Evolutionary conservation across 2,888 invertebrate genomes (phyloP).

Genomic region (Orchesellides sinensis): DNA sequence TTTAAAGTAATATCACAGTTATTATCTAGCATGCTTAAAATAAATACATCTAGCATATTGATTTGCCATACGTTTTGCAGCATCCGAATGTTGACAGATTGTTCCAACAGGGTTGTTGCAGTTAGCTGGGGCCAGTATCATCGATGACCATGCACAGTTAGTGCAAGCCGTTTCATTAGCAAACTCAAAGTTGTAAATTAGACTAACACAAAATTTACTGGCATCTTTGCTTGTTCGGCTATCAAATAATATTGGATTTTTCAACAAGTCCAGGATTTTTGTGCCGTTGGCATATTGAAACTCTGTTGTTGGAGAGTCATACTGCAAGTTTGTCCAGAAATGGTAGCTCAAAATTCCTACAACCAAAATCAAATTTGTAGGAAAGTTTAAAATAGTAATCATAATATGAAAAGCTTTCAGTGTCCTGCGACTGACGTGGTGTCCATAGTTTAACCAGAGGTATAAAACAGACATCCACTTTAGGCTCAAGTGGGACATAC

Average conservation of each 20-base stretch:
- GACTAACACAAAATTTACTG: not conserved
- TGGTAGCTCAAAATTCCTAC: not conserved
- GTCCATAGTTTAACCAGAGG: not conserved
- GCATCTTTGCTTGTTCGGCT: not conserved
- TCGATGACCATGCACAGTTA: not conserved
- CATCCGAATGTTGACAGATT: not conserved
- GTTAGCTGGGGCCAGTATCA: not conserved
- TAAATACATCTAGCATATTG: not conserved
- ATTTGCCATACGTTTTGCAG: not conserved
- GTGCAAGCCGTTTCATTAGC: not conserved
- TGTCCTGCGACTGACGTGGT: not conserved
- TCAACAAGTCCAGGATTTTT: not conserved
- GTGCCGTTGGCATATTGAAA: not conserved
- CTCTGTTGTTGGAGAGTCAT: not conserved
- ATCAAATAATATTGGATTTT: no score
- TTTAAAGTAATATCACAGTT: not conserved
- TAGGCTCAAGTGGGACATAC: not conserved
- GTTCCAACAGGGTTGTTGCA: constrained; percentile 1
- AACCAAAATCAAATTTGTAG: not conserved
- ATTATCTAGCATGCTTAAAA: not conserved
- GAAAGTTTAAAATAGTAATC: not conserved
- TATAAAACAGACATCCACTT: not conserved
- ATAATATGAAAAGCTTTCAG: not conserved
- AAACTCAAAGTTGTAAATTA: not conserved
- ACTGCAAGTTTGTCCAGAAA: not conserved